A percentile compares a stretch with the other conserved stretches of the same genome.
Evolutionary conservation across 92 coral and sea anemone genomes (phyloP).

Genomic region (Scolanthus callimorphus): DNA sequence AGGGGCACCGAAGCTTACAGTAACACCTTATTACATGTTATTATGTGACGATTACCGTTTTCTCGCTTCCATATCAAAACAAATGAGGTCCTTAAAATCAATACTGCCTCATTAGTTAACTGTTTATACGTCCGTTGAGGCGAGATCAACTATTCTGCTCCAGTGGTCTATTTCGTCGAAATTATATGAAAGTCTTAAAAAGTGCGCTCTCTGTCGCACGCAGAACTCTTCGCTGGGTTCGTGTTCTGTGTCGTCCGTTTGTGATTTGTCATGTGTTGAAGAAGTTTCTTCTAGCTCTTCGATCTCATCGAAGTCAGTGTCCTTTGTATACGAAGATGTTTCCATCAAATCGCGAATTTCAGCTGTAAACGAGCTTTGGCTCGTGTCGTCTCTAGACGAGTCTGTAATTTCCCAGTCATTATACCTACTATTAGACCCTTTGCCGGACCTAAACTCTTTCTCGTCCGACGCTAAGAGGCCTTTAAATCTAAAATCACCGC

Average conservation of each 20-base stretch:
- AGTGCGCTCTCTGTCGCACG: slow-evolving; percentile 6
- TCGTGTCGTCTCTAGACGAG: slow-evolving; percentile 35
- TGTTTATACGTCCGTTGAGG: slow-evolving; percentile 30
- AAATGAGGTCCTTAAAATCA: slow-evolving; percentile 9
- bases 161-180: slow-evolving; percentile 32
- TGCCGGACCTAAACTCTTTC: slow-evolving; percentile 8
- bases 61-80: slow-evolving; percentile 12
- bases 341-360: slow-evolving; percentile 36
- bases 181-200: slow-evolving; percentile 17
- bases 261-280: slow-evolving; percentile 8
- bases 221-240: slow-evolving; percentile 5
- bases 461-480: slow-evolving; percentile 9
- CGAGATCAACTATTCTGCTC: slow-evolving; percentile 16
- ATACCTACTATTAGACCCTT: not conserved
- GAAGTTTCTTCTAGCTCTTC: slow-evolving; percentile 23
- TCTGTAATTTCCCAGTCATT: slow-evolving; percentile 38
- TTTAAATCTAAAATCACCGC: slow-evolving; percentile 23
- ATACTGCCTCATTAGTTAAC: slow-evolving; percentile 2
- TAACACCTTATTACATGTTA: no score
- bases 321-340: slow-evolving; percentile 19
- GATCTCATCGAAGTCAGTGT: slow-evolving; percentile 14
- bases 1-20: no score
- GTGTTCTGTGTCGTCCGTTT: slow-evolving; percentile 9
- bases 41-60: slow-evolving; percentile 7
- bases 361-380: slow-evolving; percentile 29